These are phyloP conservation scores for Barypeithes pellucidus DNA, from an alignment of 2,888 invertebrate species.

Conservation along the genomic window DNA sequence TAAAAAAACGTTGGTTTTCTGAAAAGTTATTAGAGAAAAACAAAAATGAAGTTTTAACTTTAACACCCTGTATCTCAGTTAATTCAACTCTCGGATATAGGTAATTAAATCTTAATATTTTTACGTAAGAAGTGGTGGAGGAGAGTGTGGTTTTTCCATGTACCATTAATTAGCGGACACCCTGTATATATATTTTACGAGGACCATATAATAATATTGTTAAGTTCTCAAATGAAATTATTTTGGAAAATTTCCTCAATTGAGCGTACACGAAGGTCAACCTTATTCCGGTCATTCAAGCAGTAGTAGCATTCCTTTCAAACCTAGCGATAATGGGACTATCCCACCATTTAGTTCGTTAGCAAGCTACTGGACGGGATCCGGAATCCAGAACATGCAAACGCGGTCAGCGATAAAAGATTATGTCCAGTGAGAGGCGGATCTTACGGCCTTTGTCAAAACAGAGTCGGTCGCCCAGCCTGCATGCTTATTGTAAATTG, in stretches of 20 bases:
- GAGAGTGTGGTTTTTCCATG: too few species aligned
- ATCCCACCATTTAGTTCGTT: conserved; percentile 43
- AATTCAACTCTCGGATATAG: too few species aligned
- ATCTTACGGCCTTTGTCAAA: conserved; percentile 67
- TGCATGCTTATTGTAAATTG: conserved; percentile 55
- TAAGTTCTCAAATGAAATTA: too few species aligned
- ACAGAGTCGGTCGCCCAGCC: conserved; percentile 58
- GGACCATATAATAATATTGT: too few species aligned
- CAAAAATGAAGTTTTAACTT: too few species aligned
- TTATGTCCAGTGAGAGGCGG: conserved; percentile 62
- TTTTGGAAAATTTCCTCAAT: not conserved
- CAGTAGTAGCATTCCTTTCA: conserved; percentile 32
- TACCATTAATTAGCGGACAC: too few species aligned
- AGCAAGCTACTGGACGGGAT: conserved; percentile 40
- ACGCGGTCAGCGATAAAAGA: conserved; percentile 62
- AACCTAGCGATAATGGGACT: conserved; percentile 33
- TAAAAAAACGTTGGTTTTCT: too few species aligned
- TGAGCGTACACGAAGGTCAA: conserved; percentile 13
- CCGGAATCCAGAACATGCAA: conserved; percentile 50
- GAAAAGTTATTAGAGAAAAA: too few species aligned
- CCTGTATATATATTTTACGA: too few species aligned
- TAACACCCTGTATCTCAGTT: too few species aligned
- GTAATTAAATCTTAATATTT: too few species aligned
- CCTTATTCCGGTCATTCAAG: conserved; percentile 22
- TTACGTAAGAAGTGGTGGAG: too few species aligned